Base-by-base conservation (phyloP, 2,113 vertebrate species). In the Pseudois nayaur region DNA sequence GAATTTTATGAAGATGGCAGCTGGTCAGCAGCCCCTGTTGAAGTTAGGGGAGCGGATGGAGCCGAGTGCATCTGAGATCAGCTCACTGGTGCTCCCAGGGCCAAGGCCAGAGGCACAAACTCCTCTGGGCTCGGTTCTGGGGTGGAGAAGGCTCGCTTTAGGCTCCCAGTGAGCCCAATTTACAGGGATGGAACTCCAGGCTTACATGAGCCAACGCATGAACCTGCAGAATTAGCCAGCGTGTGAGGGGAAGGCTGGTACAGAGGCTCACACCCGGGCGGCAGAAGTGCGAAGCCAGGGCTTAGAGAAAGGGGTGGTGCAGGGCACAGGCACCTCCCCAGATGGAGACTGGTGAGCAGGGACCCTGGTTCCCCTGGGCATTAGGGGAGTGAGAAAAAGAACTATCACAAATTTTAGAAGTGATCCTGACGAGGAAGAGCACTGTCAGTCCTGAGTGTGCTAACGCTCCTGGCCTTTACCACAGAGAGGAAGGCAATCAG, bases 201-300 rank as follows among this genome's bases (percentile, higher is more conserved):
- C 64, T 81, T 14, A 89, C 1, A 3, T 6, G 52, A n/a, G 64
- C 33, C 6, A 87, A 50, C 0, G 0, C 3, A 17, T 1, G 57
- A 54, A 17, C 27, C 31, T 82, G 48, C 7, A 17, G 16, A 50
- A 0, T 23, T 11, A 48, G 83, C 45, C 7, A 2, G 23, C 0
- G 0, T 16, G 36, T 23, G 86, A 40, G 83, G 87, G 36, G 48
- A 89, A 89, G 55, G 78, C 85, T 31, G 25, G 19, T 33, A 21
- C 3, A 12, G 74, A 91, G 33, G 17, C 8, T 67, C 16, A 33
- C 1, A 6, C 21, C 12, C 0, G 3, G 8, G 33, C 21, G 2
- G 60, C 1, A 1, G 23, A 82, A 67, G n/a, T 29, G 81, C 36
- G 19, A 60, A 29, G 27, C 29, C 64, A 55, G 52, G 67, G 31